Evolutionary conservation across 2,888 invertebrate genomes (phyloP).

Genomic region (Polydrusus cervinus): DNA sequence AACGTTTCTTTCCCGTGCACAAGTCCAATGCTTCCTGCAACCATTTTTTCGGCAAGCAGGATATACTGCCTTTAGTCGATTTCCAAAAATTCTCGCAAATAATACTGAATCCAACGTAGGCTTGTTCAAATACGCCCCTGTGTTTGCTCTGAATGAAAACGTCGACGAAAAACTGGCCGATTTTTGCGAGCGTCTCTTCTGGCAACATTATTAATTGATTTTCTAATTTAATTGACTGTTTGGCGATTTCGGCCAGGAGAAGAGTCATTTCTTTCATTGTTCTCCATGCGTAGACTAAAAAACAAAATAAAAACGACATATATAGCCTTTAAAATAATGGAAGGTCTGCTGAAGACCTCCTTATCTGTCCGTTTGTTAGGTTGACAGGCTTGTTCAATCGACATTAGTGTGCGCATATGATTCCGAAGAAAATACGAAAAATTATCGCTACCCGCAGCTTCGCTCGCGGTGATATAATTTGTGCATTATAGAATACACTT

Average conservation of each 20-base stretch:
- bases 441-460: too few relatives aligned
- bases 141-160: constrained; percentile 88
- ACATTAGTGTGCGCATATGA: too few relatives aligned
- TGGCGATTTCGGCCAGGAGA: constrained; percentile 78
- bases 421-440: too few relatives aligned
- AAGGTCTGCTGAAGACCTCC: too few relatives aligned
- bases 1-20: constrained; percentile 72
- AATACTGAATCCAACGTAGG: constrained; percentile 85
- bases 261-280: constrained; percentile 91
- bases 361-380: too few relatives aligned
- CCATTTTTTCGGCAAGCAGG: constrained; percentile 79
- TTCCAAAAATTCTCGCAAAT: constrained; percentile 60
- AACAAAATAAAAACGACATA: not conserved
- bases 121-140: constrained; percentile 97
- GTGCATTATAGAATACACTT: too few relatives aligned
- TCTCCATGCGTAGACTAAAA: constrained; percentile 89
- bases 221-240: constrained; percentile 60
- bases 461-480: too few relatives aligned
- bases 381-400: too few relatives aligned
- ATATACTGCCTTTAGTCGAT: constrained; percentile 70
- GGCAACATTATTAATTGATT: constrained; percentile 69
- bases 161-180: constrained; percentile 80
- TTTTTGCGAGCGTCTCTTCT: constrained; percentile 72
- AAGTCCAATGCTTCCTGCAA: constrained; percentile 75
- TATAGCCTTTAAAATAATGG: too few relatives aligned